These are phyloP conservation scores for Limnephilus lunatus DNA, from an alignment of 2,888 invertebrate species.

Conservation along the genomic window DNA sequence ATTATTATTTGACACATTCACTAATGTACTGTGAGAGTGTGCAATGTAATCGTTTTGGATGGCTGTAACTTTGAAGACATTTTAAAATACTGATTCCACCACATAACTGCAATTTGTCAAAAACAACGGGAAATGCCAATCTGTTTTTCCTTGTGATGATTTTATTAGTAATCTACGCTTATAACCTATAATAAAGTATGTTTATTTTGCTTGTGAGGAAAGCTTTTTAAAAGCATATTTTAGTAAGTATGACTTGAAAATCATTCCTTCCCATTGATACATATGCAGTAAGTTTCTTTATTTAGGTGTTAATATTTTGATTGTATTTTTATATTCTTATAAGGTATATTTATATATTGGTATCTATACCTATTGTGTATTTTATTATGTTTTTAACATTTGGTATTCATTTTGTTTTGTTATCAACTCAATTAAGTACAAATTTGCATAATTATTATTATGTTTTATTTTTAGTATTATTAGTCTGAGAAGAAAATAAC, in stretches of 20 bases:
- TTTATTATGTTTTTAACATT: no score
- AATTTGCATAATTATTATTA: constrained; percentile 21
- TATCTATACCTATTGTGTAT: no score
- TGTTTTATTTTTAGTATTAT: not conserved
- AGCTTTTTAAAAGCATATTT: constrained; percentile 48
- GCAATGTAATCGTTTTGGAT: not conserved
- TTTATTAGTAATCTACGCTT: not conserved
- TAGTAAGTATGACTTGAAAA: not conserved
- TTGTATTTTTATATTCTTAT: not conserved
- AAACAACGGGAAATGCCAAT: not conserved
- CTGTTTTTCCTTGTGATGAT: not conserved
- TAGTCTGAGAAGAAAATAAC: no score
- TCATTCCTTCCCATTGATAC: constrained; percentile 23
- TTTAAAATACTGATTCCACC: not conserved
- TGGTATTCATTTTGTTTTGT: no score
- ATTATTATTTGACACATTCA: not conserved
- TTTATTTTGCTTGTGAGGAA: constrained; percentile 27
- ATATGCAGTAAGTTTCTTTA: not conserved
- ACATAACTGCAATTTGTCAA: no score
- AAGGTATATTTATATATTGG: no score
- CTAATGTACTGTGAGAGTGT: not conserved
- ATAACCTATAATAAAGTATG: not conserved
- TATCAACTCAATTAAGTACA: constrained; percentile 12
- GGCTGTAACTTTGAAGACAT: not conserved
- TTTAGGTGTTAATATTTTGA: not conserved